Base-by-base conservation (phyloP, 2,797 vertebrate genomes). In the Rhabdomys pumilio region DNA sequence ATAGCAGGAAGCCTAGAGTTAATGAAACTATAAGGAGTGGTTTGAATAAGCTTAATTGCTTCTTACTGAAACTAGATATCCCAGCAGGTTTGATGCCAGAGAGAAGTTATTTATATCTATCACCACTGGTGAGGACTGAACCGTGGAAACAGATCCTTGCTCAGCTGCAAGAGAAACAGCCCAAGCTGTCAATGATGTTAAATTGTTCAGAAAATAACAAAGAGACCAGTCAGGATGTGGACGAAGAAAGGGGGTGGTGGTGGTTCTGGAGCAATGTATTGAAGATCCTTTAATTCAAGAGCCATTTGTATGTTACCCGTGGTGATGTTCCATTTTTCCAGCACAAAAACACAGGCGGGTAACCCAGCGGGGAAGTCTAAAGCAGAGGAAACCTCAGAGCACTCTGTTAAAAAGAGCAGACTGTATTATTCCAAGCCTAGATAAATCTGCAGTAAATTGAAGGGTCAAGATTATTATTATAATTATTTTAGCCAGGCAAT, bases 61-160 rank as follows among this genome's bases (percentile, higher is more conserved):
- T 99, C 97, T 98, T 99, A 96, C 99, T 99, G 93, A 98, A 98
- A 98, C 98, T 98, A 92, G 99, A 99, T 96, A 63, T 99, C 24
- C 98, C 99, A 93, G 99, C 99, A 77, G 99, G 99, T 89, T 98
- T 96, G 3, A 99, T 99, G 10, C 99, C 99, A 29, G 99, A 99
- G 98, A 99, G 99, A 96, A 99, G 99, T 72, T 99, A 99, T 34
- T 76, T 77, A 13, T 99, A 99, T 90, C 99, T 99, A 26, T 97
- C 98, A 67, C 93, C 98, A 1, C 98, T 99, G 20, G 80, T 94
- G 55, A 99, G 98, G 98, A 98, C 98, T 0, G 98, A 98, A 92
- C 98, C 98, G 47, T 99, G 99, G 59, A 90, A 98, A 1, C 97
- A 99, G 67, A 98, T 99, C 13, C 98, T 99, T 96, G 98, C 99